These are phyloP conservation scores for Eristalis pertinax DNA, from an alignment of 2,888 invertebrate species.

Conservation along the genomic window DNA sequence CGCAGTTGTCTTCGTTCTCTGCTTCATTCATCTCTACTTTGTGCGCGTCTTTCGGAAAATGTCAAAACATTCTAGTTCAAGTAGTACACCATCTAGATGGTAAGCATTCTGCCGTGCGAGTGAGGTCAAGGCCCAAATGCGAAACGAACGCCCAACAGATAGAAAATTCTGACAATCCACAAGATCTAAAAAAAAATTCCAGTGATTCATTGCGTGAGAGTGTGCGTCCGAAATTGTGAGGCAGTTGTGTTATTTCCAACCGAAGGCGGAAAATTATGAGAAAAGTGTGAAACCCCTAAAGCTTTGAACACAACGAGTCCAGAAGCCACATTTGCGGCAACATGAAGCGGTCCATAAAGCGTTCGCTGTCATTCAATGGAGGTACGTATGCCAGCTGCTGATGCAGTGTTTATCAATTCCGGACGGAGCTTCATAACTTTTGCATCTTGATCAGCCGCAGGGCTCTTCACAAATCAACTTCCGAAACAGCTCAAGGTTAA, in stretches of 20 bases:
- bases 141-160: neutral
- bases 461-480: neutral
- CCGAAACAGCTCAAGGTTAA: constrained; percentile 18
- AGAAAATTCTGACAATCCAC: neutral
- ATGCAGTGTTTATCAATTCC: neutral
- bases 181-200: neutral
- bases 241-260: neutral
- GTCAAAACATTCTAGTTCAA: neutral
- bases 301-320: neutral
- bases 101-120: neutral
- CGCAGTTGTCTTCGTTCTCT: neutral
- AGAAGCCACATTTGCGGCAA: constrained; percentile 4
- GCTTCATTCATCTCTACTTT: neutral
- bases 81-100: neutral
- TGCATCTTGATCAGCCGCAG: neutral
- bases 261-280: neutral
- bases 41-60: constrained; percentile 35
- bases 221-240: neutral
- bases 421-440: neutral
- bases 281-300: neutral
- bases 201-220: constrained; percentile 1
- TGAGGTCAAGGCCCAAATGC: constrained; percentile 37
- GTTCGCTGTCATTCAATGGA: constrained; percentile 62
- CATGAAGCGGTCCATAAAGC: constrained; percentile 67
- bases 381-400: constrained; percentile 26